A percentile compares a stretch with the other conserved stretches of the same genome.
phyloP scores from a whole-genome alignment of 1,140 invertebrate species.

The Hypothenemus hampei region DNA sequence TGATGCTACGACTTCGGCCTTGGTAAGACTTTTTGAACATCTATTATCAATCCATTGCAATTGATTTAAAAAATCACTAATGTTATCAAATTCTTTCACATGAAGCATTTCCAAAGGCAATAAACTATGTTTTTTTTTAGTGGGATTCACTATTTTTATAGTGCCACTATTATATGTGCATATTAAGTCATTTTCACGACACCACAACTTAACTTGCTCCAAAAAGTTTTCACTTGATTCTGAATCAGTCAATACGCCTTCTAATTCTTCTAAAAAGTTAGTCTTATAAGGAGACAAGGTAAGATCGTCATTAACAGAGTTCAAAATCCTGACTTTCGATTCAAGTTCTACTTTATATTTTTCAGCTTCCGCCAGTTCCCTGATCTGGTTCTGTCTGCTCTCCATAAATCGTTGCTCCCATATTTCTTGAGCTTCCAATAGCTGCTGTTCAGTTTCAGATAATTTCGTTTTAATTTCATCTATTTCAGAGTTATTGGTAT shows the following conservation, averaged over 20 bases:
- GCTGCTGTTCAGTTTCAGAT: constrained; percentile 56
- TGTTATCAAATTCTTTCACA: constrained; percentile 28
- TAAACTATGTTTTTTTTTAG: constrained; percentile 27
- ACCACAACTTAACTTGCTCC: constrained; percentile 30
- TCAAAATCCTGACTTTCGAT: constrained; percentile 41
- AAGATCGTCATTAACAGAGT: constrained; percentile 39
- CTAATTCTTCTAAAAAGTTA: constrained; percentile 53
- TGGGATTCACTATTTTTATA: constrained; percentile 31
- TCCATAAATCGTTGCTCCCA: constrained; percentile 52
- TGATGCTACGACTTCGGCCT: constrained; percentile 32
- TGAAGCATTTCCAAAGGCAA: constrained; percentile 24
- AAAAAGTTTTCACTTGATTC: constrained; percentile 18
- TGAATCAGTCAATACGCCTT: constrained; percentile 46
- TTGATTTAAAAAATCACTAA: constrained; percentile 32
- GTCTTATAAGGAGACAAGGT: constrained; percentile 48
- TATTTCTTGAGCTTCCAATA: constrained; percentile 51
- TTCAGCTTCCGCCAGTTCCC: constrained; percentile 55
- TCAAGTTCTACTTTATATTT: constrained; percentile 55
- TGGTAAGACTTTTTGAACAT: constrained; percentile 30
- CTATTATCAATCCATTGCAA: constrained; percentile 31
- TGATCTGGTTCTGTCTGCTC: constrained; percentile 35
- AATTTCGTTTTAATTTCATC: constrained; percentile 53
- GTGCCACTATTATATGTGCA: constrained; percentile 25
- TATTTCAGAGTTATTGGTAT: constrained; percentile 45
- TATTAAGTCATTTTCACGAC: constrained; percentile 27